These are phyloP conservation scores for Coelinius sp. DNA, from an alignment of 2,888 invertebrate species.

Conservation along the genomic window DNA sequence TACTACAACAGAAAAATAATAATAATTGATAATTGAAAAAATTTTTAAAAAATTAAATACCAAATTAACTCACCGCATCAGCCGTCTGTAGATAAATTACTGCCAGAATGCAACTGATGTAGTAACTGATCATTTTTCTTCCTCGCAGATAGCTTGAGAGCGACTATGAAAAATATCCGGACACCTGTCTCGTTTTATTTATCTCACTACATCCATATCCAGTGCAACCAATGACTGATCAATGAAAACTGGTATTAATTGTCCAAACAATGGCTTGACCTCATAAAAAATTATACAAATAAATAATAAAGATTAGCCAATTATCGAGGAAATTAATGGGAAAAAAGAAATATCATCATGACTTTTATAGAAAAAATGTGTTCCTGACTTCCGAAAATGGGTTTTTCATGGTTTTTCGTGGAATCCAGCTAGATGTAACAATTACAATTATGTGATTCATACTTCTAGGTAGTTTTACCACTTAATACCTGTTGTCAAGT, in stretches of 20 bases:
- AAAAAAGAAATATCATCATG: not conserved
- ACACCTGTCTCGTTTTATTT: not conserved
- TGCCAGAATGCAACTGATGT: not conserved
- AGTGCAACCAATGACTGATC: not conserved
- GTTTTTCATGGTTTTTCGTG: not conserved
- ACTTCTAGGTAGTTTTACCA: not conserved
- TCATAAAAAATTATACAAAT: not conserved
- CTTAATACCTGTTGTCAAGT: not conserved
- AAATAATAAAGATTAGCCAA: not conserved
- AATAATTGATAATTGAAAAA: not conserved
- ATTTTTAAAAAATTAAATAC: no score
- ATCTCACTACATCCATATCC: constrained; percentile 1
- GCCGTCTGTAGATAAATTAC: not conserved
- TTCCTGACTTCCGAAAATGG: not conserved
- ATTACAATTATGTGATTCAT: not conserved
- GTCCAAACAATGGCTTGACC: not conserved
- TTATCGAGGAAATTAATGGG: not conserved
- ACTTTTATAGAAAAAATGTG: not conserved
- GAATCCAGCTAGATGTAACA: not conserved
- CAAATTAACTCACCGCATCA: not conserved
- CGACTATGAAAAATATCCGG: not conserved
- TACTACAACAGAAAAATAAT: not conserved
- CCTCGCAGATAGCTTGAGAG: not conserved
- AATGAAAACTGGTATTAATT: not conserved
- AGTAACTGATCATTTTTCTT: not conserved